phyloP scores from a whole-genome alignment of 2,797 vertebrate genomes.

The Heterohyrax brucei region DNA sequence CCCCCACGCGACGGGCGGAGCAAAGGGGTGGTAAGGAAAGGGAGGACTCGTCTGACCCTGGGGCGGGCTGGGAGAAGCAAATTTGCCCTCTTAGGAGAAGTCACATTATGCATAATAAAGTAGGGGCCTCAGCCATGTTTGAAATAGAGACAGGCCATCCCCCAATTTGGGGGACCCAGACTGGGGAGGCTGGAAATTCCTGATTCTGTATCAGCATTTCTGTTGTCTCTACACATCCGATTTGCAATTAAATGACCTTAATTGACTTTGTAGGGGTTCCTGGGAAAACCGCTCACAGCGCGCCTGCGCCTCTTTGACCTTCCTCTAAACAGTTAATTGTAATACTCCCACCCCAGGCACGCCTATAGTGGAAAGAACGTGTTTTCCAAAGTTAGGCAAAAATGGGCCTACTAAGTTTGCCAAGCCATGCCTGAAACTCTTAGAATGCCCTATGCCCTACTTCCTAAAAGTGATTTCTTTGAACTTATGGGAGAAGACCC shows the following conservation, averaged over 20 bases:
- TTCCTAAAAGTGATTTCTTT: constrained; percentile 65
- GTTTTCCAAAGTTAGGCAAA: constrained; percentile 53
- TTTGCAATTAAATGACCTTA: constrained; percentile 83
- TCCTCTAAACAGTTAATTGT: constrained; percentile 74
- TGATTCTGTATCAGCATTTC: constrained; percentile 73
- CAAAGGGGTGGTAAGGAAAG: neutral
- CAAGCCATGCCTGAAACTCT: constrained; percentile 72
- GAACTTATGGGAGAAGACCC: constrained; percentile 67
- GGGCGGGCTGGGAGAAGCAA: neutral
- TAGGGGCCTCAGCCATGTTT: neutral
- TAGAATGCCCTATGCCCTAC: constrained; percentile 53
- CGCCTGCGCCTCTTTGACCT: constrained; percentile 74
- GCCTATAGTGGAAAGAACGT: constrained; percentile 36
- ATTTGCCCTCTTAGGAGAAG: constrained; percentile 48
- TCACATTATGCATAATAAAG: constrained; percentile 45
- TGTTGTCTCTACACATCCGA: constrained; percentile 71
- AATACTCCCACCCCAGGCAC: constrained; percentile 42
- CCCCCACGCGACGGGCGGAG: constrained; percentile 83
- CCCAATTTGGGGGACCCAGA: constrained; percentile 24
- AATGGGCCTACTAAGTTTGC: constrained; percentile 74
- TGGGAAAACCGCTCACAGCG: constrained; percentile 61
- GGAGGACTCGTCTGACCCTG: constrained; percentile 42
- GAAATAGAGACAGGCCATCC: constrained; percentile 50
- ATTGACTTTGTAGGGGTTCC: constrained; percentile 82
- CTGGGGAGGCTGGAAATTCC: constrained; percentile 63